Base-by-base conservation (phyloP, 2,113 vertebrate species). In the Psilopsiagon aymara region DNA sequence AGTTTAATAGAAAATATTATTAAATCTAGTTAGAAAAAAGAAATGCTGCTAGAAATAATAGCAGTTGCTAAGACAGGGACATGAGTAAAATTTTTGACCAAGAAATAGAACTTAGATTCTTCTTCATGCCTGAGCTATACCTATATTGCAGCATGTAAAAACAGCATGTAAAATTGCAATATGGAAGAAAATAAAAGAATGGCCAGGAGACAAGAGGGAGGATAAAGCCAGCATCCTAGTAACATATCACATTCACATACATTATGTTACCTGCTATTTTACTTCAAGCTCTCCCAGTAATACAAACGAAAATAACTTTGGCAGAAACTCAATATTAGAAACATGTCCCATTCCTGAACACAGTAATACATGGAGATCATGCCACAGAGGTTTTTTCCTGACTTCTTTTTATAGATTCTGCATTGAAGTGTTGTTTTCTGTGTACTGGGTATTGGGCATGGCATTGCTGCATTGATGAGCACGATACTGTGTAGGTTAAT, bases 381-480 rank as follows among this genome's bases (percentile, higher is more conserved):
- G 9, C 13, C 18, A 64, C 15, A 33, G 51, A 35, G 3, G 1
- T 28, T 88, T 82, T 80, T 33, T 39, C 12, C 44, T 66, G 33
- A 20, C 8, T 11, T 69, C 13, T 68, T 63, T 10, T 43, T 79
- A 67, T 2, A 76, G 28, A 63, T 17, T 33, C 62, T 71, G 13
- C 31, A 28, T 0, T 70, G 64, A 91, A 88, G 60, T 27, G 25
- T 29, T 1, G 3, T 46, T 6, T 35, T 25, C 52, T 55, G 39
- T 41, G 53, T 29, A 43, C 44, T 66, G 1, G 0, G 39, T 18
- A 52, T 31, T 18, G 39, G 31, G 11, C 28, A 6, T 0, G 0
- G 9, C 10, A 1, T 9, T 29, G 53, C 52, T 84, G 35, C 23
- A 35, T 37, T 2, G 1, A 33, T 43, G 70, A 86, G 9, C 0